Conservation (phyloP, 64 coral and sea anemone species). For the Pocillopora verrucosa region DNA sequence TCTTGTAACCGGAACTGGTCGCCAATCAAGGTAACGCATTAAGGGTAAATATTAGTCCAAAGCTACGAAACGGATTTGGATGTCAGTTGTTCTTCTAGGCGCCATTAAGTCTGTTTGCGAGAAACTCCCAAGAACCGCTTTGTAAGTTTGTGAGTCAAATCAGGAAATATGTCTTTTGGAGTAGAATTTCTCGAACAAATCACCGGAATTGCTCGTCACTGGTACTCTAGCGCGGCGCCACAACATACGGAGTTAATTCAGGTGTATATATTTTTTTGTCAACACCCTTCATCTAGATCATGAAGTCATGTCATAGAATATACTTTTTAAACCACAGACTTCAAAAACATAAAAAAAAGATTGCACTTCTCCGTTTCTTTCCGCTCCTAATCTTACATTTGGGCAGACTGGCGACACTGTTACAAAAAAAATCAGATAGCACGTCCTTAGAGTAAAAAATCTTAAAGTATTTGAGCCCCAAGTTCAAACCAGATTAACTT, state of each 20-base stretch:
- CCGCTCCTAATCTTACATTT: background rate
- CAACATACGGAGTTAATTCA: background rate
- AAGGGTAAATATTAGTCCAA: slow-evolving; percentile 40
- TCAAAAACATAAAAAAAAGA: background rate
- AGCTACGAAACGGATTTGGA: slow-evolving; percentile 19
- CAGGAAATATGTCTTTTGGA: background rate
- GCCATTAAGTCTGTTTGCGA: slow-evolving; percentile 8
- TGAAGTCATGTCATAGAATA: slow-evolving; percentile 16
- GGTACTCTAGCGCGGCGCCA: background rate
- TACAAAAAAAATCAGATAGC: background rate
- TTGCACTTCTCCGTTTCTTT: background rate
- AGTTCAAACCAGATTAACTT: background rate
- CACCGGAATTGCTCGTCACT: background rate
- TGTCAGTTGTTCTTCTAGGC: background rate
- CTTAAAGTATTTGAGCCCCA: background rate
- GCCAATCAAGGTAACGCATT: slow-evolving; percentile 24
- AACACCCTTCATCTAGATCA: slow-evolving; percentile 30
- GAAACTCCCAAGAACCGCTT: background rate
- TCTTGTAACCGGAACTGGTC: slow-evolving; percentile 46
- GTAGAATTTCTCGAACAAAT: background rate
- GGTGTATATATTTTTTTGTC: slow-evolving; percentile 5
- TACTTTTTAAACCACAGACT: background rate
- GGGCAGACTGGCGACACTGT: background rate
- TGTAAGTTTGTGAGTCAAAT: background rate
- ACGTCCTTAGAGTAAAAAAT: background rate